Evolutionary conservation across 92 coral and sea anemone species (phyloP), one percentile per base, ranked within the genome.

Genomic region (Porites evermanni): DNA sequence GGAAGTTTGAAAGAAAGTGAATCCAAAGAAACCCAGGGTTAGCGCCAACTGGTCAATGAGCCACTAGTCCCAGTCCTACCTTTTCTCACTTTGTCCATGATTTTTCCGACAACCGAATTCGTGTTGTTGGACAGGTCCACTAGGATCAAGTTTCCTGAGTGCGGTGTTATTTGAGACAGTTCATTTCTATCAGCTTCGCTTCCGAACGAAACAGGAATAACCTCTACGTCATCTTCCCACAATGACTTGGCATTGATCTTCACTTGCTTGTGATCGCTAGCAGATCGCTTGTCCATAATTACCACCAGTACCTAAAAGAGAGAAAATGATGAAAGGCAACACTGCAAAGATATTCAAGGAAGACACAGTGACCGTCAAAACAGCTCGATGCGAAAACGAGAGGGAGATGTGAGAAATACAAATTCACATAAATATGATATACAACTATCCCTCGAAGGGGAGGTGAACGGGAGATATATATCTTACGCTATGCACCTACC

Each of bases 131-230:
- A 65, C 53, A 89, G 79, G 67, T 92, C 68, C 26, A 80, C 86
- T 19, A 85, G 44, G 21, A 92, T 88, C 54, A 92, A n/a, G 64
- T 90, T 88, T 11, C 88, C 84, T 38, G 81, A 69, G 71, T 91
- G 79, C 10, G 94, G 88, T 1, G 97, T 95, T 17, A 84, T 88
- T 38, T 18, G 67, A 44, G 64, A 79, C 52, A 95, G 54, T 13
- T 89, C 92, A 29, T 73, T 74, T n/a, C 88, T 88, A 74, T 93
- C 93, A n/a, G 95, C 75, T 66, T 91, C 95, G 12, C 79, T 58
- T 4, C 98, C 99, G 65, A 95, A 88, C 59, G 93, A 89, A 17
- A 97, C 88, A 1, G 96, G 95, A 54, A 97, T 87, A 56, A 97
- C 93, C 47, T 89, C 88, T 29, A 95, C 89, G 53, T 91, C 92